Percentiles rank a stretch among this genome's conserved stretches.
These are phyloP conservation scores for Dromius quadrimaculatus DNA, from an alignment of 2,888 invertebrate genomes.

Conservation along the genomic window DNA sequence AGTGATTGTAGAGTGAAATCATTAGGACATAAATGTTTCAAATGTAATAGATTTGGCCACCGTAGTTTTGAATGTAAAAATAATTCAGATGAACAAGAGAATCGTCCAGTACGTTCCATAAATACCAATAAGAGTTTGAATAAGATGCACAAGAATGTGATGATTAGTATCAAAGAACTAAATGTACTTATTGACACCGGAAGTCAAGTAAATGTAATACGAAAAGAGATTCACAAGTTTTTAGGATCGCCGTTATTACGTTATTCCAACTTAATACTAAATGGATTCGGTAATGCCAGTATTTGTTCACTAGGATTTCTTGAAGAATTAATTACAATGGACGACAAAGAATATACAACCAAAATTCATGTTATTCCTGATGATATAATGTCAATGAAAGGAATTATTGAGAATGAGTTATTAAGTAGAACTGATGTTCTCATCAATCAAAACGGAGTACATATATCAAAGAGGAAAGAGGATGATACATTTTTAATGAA, in stretches of 20 bases:
- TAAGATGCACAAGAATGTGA: neutral
- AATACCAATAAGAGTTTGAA: neutral
- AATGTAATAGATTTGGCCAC: neutral
- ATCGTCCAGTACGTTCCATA: too few relatives aligned
- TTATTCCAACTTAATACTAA: neutral
- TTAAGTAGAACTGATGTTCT: neutral
- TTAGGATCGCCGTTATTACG: neutral
- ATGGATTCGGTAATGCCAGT: neutral
- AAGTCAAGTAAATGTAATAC: neutral
- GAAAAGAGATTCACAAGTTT: neutral
- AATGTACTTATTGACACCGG: neutral
- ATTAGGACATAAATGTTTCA: neutral
- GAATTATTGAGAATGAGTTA: conserved; percentile 15
- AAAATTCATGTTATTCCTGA: conserved; percentile 7
- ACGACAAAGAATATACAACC: neutral
- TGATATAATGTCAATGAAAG: neutral
- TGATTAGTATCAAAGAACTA: neutral
- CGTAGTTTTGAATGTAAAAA: neutral
- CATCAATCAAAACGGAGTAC: neutral
- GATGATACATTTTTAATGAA: conserved; percentile 12
- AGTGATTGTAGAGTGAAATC: neutral
- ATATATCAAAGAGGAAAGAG: neutral
- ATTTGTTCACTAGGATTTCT: neutral
- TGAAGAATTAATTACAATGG: neutral
- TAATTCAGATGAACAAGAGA: neutral